Evolutionary conservation across 2,888 invertebrate species (phyloP).

Genomic region (Pomacea canaliculata): DNA sequence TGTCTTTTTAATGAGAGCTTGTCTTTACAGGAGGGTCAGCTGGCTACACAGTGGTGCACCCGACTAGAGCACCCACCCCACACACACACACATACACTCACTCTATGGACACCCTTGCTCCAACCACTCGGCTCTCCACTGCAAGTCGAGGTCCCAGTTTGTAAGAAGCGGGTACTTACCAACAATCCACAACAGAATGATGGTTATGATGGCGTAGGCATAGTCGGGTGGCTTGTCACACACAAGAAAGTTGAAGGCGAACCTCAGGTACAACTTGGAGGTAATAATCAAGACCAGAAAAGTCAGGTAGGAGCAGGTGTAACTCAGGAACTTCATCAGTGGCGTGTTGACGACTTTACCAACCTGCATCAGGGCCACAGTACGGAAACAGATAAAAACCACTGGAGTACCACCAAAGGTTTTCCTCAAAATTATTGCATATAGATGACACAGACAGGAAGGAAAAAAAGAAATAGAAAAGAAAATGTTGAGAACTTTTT

Average conservation of each 20-base stretch:
- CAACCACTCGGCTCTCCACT: not conserved
- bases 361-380: conserved; percentile 37
- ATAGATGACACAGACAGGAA: too few species aligned
- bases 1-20: too few species aligned
- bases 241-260: conserved; percentile 48
- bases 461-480: too few species aligned
- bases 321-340: conserved; percentile 59
- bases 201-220: conserved; percentile 42
- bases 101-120: too few species aligned
- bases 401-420: too few species aligned
- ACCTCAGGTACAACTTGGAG: conserved; percentile 46
- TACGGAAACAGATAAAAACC: too few species aligned
- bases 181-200: conserved; percentile 55
- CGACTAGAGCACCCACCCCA: too few species aligned
- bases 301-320: conserved; percentile 61
- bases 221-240: conserved; percentile 42
- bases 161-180: conserved; percentile 39
- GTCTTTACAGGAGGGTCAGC: too few species aligned
- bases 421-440: too few species aligned
- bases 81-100: too few species aligned
- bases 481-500: too few species aligned
- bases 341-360: conserved; percentile 52
- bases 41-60: too few species aligned
- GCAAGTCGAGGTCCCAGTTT: not conserved
- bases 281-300: conserved; percentile 55